Conservation (phyloP, 2,113 vertebrate genomes). For the Oxyura jamaicensis region DNA sequence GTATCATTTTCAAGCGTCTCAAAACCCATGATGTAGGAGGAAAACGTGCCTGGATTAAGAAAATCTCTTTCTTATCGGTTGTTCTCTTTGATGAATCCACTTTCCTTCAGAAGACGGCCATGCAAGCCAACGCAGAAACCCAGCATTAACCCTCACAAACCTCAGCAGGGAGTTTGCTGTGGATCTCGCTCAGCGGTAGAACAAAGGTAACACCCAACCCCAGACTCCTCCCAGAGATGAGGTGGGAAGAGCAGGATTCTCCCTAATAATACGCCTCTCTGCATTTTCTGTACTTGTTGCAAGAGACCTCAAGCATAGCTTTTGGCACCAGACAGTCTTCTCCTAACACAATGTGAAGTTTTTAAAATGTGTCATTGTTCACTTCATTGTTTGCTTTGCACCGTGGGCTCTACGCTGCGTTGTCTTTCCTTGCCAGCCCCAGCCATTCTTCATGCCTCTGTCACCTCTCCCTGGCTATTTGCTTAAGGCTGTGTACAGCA, state of each 20-base stretch:
- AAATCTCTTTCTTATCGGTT: not conserved
- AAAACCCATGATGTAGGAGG: not conserved
- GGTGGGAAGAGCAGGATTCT: not conserved
- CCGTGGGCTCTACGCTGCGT: accelerated
- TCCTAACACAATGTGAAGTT: not conserved
- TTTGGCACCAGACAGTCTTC: not conserved
- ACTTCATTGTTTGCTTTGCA: not conserved
- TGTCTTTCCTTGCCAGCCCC: not conserved
- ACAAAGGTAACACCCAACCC: not conserved
- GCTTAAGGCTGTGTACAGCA: not conserved
- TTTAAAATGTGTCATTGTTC: not conserved
- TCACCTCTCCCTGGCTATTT: slow-evolving; percentile 36
- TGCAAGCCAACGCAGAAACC: not conserved
- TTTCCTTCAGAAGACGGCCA: not conserved
- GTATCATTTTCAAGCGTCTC: not conserved
- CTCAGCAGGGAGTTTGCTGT: not conserved
- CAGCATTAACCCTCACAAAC: not conserved
- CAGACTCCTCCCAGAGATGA: not conserved
- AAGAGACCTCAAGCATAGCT: not conserved
- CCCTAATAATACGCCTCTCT: not conserved
- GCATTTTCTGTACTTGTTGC: not conserved
- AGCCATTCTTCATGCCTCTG: not conserved
- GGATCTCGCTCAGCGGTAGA: not conserved
- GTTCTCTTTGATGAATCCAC: not conserved
- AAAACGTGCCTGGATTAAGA: not conserved